phyloP scores from a whole-genome alignment of 2,113 vertebrate species.

The Alectura lathami region DNA sequence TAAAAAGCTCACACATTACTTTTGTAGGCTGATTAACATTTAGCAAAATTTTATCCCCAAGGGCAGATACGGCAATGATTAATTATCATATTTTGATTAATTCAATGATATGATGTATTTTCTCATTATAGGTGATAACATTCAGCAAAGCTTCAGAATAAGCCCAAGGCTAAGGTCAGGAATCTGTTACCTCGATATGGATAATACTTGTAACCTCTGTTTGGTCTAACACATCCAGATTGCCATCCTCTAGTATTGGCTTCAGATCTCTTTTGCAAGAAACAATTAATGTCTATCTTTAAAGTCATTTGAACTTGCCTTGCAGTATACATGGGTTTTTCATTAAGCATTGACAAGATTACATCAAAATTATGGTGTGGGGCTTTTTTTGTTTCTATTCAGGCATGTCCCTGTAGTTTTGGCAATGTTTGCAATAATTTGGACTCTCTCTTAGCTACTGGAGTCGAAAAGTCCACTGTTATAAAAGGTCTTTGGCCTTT shows the following conservation, averaged over 20 bases:
- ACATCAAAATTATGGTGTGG: neutral
- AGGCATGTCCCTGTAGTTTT: neutral
- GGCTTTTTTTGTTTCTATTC: neutral
- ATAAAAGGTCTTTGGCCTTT: neutral
- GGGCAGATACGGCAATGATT: slow-evolving; percentile 46
- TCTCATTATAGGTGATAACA: slow-evolving; percentile 26
- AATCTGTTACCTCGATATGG: neutral
- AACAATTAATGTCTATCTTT: neutral
- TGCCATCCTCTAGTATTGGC: neutral
- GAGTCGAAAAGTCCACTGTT: slow-evolving; percentile 10
- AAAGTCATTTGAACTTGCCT: neutral
- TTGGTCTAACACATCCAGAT: neutral
- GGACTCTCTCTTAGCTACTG: neutral
- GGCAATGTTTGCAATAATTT: neutral
- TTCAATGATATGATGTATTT: slow-evolving; percentile 25
- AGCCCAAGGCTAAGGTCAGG: slow-evolving; percentile 12
- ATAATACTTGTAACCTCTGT: neutral
- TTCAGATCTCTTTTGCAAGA: neutral
- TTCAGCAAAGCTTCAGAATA: neutral
- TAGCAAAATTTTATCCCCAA: slow-evolving; percentile 19
- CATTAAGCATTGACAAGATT: neutral
- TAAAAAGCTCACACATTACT: slow-evolving; percentile 24
- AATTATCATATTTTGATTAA: slow-evolving; percentile 66
- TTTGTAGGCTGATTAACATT: slow-evolving; percentile 51
- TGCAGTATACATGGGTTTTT: neutral